Evolutionary conservation across 1,140 invertebrate species (phyloP), one percentile per base, ranked within the genome.

Genomic region (Brachionus paranguensis): DNA sequence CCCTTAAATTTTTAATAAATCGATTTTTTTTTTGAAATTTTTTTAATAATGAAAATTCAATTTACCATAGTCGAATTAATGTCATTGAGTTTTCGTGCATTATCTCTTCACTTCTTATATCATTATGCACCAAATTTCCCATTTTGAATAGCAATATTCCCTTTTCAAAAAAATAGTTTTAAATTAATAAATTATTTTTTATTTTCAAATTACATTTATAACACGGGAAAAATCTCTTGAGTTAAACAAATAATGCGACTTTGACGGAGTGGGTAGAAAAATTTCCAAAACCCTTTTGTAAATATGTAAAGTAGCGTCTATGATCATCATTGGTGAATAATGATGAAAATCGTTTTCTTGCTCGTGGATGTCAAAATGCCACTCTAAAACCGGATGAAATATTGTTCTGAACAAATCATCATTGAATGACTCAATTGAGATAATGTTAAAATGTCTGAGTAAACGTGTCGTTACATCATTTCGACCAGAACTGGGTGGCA

Each of bases 211-310:
- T 53, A 81, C 78, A 43, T 81, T 60, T 3, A 81, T 20, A 43
- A 84, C 70, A 17, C 84, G 70, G 10, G 89, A 86, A 87, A 96
- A 94, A 89, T 98, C 96, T 86, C 96, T 91, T 84, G 98, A 91
- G 90, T 98, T 98, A 89, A 98, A 98, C 0, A 96, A 91, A 88
- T 98, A 97, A 89, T 97, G 96, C 1, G 94, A 96, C 87, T 97
- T 96, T 2, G 93, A 91, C 0, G 95, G 95, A 1, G 95, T 97
- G 5, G 96, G 96, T 65, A 97, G 89, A 29, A 98, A 91, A 7
- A 27, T 27, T 45, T 74, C 68, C 14, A 29, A 24, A 47, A 72
- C 83, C 64, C 20, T 84, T 3, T 78, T 78, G 14, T 81, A 84
- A 27, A 84, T 33, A 17, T 79, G 20, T 43, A 78, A 12, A 37